Conservation (phyloP, 1,140 invertebrate species). For the Whitmania pigra region DNA sequence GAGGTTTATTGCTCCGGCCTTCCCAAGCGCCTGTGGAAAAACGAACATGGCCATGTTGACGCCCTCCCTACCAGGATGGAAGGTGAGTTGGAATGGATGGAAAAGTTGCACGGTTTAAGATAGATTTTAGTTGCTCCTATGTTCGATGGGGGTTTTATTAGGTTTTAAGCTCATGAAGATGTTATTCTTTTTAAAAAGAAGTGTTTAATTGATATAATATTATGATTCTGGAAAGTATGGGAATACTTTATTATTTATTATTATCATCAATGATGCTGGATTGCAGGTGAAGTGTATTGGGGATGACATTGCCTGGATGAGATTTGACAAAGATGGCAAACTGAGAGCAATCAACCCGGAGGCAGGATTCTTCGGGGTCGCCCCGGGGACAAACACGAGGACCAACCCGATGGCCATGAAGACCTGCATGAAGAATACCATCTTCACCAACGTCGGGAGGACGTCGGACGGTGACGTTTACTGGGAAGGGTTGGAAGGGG, state of each 20-base stretch:
- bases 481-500: slow-evolving; percentile 81
- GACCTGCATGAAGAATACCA: slow-evolving; percentile 78
- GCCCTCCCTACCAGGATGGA: slow-evolving; percentile 81
- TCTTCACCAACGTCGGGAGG: slow-evolving; percentile 97
- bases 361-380: slow-evolving; percentile 98
- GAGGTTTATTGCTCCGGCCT: slow-evolving; percentile 86
- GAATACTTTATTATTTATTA: background rate
- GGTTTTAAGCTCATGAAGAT: too few relatives aligned
- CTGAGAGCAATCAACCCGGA: slow-evolving; percentile 96
- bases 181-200: too few relatives aligned
- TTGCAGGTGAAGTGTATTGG: slow-evolving; percentile 37
- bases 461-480: slow-evolving; percentile 67
- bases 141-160: too few relatives aligned
- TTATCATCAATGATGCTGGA: background rate
- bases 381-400: slow-evolving; percentile 76
- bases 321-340: slow-evolving; percentile 75
- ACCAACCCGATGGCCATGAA: slow-evolving; percentile 96
- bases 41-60: slow-evolving; percentile 97
- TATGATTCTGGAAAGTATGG: too few relatives aligned
- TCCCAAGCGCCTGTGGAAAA: slow-evolving; percentile 95
- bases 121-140: too few relatives aligned
- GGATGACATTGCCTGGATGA: slow-evolving; percentile 62
- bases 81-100: slow-evolving; percentile 41
- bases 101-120: too few relatives aligned
- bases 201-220: too few relatives aligned